phyloP scores from a whole-genome alignment of 2,888 invertebrate genomes.

The Agriopis aurantiaria region DNA sequence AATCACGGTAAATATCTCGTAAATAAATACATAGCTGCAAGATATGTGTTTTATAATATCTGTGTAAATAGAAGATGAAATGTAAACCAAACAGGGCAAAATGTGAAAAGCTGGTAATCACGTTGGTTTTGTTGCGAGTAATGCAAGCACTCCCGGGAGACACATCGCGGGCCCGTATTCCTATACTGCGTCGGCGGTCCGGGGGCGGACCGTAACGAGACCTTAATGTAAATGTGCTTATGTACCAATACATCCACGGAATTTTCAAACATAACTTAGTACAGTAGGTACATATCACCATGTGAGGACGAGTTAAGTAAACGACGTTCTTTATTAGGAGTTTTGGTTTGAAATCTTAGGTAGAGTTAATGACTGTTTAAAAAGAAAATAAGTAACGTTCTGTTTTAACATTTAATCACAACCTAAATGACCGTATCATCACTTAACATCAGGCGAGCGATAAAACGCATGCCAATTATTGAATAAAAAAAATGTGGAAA shows the following conservation, averaged over 20 bases:
- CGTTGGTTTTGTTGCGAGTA: conserved; percentile 39
- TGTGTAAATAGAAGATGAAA: not conserved
- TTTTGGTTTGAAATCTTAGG: no score
- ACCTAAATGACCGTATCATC: no score
- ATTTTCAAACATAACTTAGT: not conserved
- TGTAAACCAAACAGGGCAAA: conserved; percentile 10
- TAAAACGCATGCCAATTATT: no score
- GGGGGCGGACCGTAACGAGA: conserved; percentile 66
- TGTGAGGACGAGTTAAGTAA: not conserved
- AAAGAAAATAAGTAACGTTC: no score
- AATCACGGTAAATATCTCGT: no score
- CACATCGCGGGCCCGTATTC: conserved; percentile 47
- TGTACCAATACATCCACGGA: conserved; percentile 42
- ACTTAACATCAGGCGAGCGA: no score
- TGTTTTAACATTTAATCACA: no score
- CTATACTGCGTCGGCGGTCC: conserved; percentile 55
- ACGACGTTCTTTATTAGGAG: no score
- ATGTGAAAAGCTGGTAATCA: conserved; percentile 28
- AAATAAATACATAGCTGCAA: no score
- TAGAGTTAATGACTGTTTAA: no score
- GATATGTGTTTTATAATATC: no score
- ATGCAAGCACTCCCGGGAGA: conserved; percentile 52
- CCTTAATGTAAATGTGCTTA: conserved; percentile 78
- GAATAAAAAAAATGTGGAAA: no score
- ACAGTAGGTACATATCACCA: conserved; percentile 39